A percentile compares a stretch with the other conserved stretches of the same genome.
These are phyloP conservation scores for Anguilla megastoma DNA, from an alignment of 2,797 vertebrate genomes.

Conservation along the genomic window DNA sequence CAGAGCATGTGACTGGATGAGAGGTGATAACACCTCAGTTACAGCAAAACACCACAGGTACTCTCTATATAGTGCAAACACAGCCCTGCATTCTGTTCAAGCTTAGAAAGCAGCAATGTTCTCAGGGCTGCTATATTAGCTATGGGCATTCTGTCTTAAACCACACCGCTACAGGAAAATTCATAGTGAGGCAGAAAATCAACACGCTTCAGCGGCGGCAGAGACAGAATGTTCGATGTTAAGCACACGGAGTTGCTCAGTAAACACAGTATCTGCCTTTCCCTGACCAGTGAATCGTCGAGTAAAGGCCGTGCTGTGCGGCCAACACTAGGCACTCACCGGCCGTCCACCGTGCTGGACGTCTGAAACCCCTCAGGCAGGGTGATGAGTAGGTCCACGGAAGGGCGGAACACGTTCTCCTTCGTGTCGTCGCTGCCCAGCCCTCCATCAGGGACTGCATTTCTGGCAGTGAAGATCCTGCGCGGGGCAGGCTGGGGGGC, in stretches of 20 bases:
- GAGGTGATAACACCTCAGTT: neutral
- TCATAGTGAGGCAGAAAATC: constrained; percentile 4
- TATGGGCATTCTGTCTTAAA: neutral
- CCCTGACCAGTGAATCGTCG: neutral
- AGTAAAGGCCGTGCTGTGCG: neutral
- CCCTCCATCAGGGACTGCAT: constrained; percentile 64
- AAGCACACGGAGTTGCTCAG: neutral
- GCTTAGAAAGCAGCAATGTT: neutral
- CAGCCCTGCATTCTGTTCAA: neutral
- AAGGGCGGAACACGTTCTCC: constrained; percentile 75
- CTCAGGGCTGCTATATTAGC: neutral
- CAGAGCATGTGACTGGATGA: neutral
- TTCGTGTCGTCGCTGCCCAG: constrained; percentile 69
- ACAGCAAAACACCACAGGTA: neutral
- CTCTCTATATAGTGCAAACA: neutral
- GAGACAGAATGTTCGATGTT: neutral
- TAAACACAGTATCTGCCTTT: neutral
- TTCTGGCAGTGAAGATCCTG: constrained; percentile 64
- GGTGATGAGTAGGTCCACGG: constrained; percentile 75
- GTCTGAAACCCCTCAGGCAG: constrained; percentile 80
- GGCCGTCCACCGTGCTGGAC: constrained; percentile 76
- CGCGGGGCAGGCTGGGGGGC: constrained; percentile 66
- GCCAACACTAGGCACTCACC: constrained; percentile 67
- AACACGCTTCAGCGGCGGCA: neutral
- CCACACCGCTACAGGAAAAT: neutral